Evolutionary conservation across 2,888 invertebrate species (phyloP).

Genomic region (Chironomus riparius): DNA sequence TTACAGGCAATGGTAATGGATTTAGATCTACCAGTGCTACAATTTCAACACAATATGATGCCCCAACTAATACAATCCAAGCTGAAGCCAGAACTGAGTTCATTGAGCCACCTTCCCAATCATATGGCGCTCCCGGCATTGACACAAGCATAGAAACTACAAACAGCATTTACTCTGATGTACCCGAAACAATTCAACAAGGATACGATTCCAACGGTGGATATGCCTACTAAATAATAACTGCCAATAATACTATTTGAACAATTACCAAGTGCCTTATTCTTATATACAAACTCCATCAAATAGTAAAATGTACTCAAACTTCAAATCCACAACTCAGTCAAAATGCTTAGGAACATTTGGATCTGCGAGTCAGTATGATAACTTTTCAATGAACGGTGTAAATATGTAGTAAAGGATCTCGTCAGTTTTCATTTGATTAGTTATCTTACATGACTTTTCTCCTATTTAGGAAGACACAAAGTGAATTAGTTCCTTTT

Average conservation of each 20-base stretch:
- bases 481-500: not conserved
- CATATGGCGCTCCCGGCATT: conserved; percentile 4
- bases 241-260: not conserved
- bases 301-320: not conserved
- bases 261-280: conserved; percentile 13
- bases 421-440: not conserved
- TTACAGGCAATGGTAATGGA: not conserved
- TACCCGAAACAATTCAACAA: conserved; percentile 24
- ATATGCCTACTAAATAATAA: conserved; percentile 1
- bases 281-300: not conserved
- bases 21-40: not conserved
- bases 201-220: conserved; percentile 11
- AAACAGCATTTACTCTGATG: conserved; percentile 15
- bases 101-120: not conserved
- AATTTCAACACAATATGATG: not conserved
- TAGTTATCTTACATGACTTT: not conserved
- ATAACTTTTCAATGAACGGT: not conserved
- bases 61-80: not conserved
- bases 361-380: not conserved
- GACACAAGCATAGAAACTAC: not conserved
- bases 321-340: not conserved
- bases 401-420: conserved; percentile 3
- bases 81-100: not conserved
- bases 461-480: not conserved
- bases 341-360: not conserved